Percentiles rank a stretch among this genome's conserved stretches.
These are phyloP conservation scores for Matsumyia berberina DNA, from an alignment of 2,888 invertebrate genomes.

Conservation along the genomic window DNA sequence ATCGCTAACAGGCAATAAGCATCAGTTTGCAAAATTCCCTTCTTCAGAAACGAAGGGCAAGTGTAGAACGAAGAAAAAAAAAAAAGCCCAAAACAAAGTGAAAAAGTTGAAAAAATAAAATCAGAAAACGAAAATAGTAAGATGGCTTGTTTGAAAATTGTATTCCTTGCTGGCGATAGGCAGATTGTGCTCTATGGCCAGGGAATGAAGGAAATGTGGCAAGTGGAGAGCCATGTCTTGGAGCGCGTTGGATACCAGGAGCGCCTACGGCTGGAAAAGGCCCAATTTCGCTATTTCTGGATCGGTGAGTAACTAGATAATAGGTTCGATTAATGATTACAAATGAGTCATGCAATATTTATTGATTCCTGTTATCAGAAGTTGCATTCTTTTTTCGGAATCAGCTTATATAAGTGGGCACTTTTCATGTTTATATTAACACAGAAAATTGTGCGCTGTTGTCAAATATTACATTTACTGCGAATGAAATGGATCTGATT, in stretches of 20 bases:
- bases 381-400: conserved; percentile 16
- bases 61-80: conserved; percentile 1
- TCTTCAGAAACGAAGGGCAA: background rate
- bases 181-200: conserved; percentile 58
- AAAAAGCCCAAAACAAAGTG: background rate
- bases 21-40: conserved; percentile 8
- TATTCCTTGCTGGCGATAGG: conserved; percentile 36
- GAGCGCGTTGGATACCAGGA: conserved; percentile 49
- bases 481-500: background rate
- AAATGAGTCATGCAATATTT: conserved; percentile 13
- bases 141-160: conserved; percentile 63
- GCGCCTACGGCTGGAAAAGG: conserved; percentile 12
- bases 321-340: too few relatives aligned
- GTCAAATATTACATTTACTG: conserved; percentile 41
- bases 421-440: conserved; percentile 10
- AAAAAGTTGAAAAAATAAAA: conserved; percentile 6
- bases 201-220: conserved; percentile 60
- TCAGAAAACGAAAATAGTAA: background rate
- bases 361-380: conserved; percentile 41
- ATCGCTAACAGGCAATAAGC: background rate
- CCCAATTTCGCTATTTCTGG: conserved; percentile 52
- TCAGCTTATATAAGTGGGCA: conserved; percentile 63
- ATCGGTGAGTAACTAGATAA: conserved; percentile 55
- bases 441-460: conserved; percentile 31
- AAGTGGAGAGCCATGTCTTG: conserved; percentile 59